Evolutionary conservation across 2,888 invertebrate species (phyloP).

Genomic region (Drosophila macrothrix): DNA sequence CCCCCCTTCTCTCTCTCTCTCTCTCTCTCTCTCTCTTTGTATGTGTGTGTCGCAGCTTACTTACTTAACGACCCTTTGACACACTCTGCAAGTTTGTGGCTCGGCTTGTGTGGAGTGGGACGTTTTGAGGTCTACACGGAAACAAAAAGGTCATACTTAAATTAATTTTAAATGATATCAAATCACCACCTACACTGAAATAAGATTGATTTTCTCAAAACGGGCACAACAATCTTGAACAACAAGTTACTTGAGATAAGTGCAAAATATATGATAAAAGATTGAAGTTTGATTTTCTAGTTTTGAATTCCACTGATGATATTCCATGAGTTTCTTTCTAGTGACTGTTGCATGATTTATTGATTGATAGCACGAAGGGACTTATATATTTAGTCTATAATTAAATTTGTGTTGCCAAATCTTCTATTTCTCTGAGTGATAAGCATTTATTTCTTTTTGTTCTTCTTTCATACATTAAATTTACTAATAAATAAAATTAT

Average conservation of each 20-base stretch:
- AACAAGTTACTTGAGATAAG: not conserved
- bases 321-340: not conserved
- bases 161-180: not conserved
- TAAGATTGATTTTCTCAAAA: not conserved
- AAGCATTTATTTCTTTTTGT: not conserved
- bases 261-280: not conserved
- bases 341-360: not conserved
- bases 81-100: conserved; percentile 51
- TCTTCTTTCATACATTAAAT: not conserved
- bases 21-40: conserved; percentile 2
- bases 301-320: not conserved
- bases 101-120: not conserved
- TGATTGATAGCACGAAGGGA: not conserved
- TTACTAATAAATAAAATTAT: not conserved
- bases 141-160: conserved; percentile 1
- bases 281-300: not conserved
- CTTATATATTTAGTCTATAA: not conserved
- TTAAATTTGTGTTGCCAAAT: not conserved
- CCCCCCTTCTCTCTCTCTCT: conserved; percentile 1
- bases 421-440: not conserved
- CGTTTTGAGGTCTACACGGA: conserved; percentile 5
- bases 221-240: not conserved
- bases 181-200: not conserved
- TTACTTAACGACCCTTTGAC: conserved; percentile 77
- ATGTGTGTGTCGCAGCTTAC: conserved; percentile 56